A percentile compares a stretch with the other conserved stretches of the same genome.
phyloP scores from a whole-genome alignment of 2,113 vertebrate species.

The Pheucticus melanocephalus region DNA sequence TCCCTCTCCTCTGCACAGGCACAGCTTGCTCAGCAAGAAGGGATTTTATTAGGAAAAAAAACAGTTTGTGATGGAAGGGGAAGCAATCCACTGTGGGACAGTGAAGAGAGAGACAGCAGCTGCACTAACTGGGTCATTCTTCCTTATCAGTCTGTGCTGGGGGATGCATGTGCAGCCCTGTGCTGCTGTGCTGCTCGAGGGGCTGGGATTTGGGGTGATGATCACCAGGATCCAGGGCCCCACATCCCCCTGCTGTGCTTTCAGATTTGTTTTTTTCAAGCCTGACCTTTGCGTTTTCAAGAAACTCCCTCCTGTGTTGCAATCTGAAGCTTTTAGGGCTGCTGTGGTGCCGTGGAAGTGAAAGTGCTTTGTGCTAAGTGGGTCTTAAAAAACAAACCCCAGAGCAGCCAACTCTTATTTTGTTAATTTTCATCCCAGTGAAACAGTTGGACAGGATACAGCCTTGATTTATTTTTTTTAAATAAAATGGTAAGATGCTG shows the following conservation, averaged over 20 bases:
- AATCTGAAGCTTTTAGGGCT: background rate
- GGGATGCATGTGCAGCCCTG: background rate
- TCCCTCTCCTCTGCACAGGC: background rate
- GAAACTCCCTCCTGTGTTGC: background rate
- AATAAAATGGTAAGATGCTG: background rate
- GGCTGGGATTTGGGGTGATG: background rate
- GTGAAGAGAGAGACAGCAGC: background rate
- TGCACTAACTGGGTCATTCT: background rate
- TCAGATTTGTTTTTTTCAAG: background rate
- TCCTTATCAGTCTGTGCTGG: background rate
- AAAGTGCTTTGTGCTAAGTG: background rate
- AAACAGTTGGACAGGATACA: background rate
- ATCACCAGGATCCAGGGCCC: background rate
- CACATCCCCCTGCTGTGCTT: background rate
- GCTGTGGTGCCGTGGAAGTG: background rate
- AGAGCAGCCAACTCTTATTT: background rate
- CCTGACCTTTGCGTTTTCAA: background rate
- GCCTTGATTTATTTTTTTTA: background rate
- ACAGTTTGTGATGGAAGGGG: fast-evolving
- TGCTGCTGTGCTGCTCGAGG: background rate
- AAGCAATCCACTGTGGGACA: background rate
- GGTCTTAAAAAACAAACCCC: background rate
- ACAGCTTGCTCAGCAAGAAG: background rate
- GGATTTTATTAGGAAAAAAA: background rate
- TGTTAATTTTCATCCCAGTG: background rate